Percentiles rank a stretch among this genome's conserved stretches.
Conservation (phyloP, 1,140 invertebrate genomes). For the Ditylenchus dipsaci region DNA sequence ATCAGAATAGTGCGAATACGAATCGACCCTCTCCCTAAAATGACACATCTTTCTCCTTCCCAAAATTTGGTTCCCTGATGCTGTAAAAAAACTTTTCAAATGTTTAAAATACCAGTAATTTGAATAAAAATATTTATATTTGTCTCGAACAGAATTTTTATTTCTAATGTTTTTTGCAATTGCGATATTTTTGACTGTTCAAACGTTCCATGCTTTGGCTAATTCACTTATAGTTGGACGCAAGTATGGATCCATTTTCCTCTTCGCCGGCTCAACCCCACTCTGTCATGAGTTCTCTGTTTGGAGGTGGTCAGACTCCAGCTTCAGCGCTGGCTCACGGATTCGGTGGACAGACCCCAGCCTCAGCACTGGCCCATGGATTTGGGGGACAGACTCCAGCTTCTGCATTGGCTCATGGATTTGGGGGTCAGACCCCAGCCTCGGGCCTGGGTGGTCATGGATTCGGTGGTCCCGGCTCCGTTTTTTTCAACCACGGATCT, state of each 20-base stretch:
- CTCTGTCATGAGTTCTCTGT: slow-evolving; percentile 39
- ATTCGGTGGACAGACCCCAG: slow-evolving; percentile 20
- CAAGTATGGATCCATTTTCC: slow-evolving; percentile 44
- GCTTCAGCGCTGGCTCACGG: background rate
- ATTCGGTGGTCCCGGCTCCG: slow-evolving; percentile 23
- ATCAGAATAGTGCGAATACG: no score
- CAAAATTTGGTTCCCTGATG: no score
- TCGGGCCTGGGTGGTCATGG: background rate
- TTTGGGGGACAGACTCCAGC: slow-evolving; percentile 32
- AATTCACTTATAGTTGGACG: no score
- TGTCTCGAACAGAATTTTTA: background rate
- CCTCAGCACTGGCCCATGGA: background rate
- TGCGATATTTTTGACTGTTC: background rate
- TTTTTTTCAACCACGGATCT: slow-evolving; percentile 22
- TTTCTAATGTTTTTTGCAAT: background rate
- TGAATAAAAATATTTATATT: no score
- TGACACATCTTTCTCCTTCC: no score
- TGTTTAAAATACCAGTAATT: no score
- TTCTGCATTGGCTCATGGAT: background rate
- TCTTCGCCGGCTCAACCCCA: slow-evolving; percentile 35
- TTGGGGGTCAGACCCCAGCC: slow-evolving; percentile 22
- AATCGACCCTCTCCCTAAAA: no score
- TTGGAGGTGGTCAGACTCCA: slow-evolving; percentile 10
- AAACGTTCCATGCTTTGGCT: background rate
- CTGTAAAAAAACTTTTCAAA: no score